These are phyloP conservation scores for Carassius auratus DNA, from an alignment of 2,113 vertebrate genomes.

Conservation along the genomic window DNA sequence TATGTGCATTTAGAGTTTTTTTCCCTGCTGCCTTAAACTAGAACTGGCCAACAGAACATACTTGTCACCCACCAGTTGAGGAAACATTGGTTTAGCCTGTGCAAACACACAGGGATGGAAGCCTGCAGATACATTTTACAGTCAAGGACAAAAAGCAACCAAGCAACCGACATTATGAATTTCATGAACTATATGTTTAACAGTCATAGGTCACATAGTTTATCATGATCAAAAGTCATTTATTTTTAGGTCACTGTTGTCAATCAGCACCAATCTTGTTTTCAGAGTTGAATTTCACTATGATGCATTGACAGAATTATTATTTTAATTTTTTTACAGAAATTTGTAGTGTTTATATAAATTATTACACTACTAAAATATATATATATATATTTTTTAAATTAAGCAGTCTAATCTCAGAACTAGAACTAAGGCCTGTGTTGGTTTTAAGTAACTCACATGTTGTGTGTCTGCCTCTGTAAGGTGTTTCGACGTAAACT, in stretches of 20 bases:
- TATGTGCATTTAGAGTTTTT: not conserved
- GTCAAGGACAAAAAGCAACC: not conserved
- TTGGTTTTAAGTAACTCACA: not conserved
- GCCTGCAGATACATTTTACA: not conserved
- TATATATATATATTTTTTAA: no score
- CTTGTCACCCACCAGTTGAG: not conserved
- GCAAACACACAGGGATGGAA: not conserved
- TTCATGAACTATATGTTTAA: not conserved
- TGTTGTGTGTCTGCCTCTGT: not conserved
- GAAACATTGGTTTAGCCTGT: constrained; percentile 1
- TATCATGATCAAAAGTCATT: not conserved
- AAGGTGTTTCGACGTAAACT: constrained; percentile 1
- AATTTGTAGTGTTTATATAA: not conserved
- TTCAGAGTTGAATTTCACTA: not conserved
- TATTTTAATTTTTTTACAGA: not conserved
- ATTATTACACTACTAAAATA: no score
- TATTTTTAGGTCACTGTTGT: not conserved
- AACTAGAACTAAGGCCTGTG: not conserved
- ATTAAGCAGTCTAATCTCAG: no score
- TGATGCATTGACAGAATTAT: not conserved
- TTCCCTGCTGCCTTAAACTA: not conserved
- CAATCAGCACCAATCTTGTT: no score
- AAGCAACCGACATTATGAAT: not conserved
- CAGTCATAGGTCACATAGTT: not conserved
- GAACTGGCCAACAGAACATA: not conserved